Evolutionary conservation across 2,888 invertebrate genomes (phyloP), one percentile per base, ranked within the genome.

Genomic region (Oscheius onirici): DNA sequence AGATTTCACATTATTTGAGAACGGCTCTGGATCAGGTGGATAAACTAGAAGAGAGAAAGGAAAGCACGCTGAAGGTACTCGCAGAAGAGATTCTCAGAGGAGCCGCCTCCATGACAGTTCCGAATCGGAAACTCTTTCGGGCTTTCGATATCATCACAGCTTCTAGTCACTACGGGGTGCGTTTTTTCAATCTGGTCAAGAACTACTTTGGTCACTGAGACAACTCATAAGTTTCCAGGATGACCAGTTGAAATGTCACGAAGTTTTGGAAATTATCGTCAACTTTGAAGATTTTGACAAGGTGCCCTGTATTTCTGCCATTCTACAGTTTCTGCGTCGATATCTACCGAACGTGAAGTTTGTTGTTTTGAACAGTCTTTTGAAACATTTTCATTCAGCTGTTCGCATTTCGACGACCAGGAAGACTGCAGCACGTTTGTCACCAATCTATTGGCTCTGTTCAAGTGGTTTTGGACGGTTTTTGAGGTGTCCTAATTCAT

Each of bases 401-500:
- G 63, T 28, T 49, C 63, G 2, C 58, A 58, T n/a, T 63, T 63
- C 63, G 49, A 49, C 20, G 26, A 63, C 10, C 26, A 22, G 5
- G 28, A 46, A 34, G 26, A 28, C 10, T 63, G 63, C 46, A 49
- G n/a, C 11, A 17, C 44, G 6, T 63, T 63, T 1, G 49, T 49
- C 24, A 28, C n/a, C 0, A n/a, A 24, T 6, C 49, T 63, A 2
- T 3, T 49, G 46, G n/a, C 13, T 8, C 28, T 63, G 3, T 49
- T 63, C 49, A 63, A 49, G 20, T 63, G 63, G 63, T 49, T 63
- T 17, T 26, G 44, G 15, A 28, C 63, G 10, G 63, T 24, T 10
- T 26, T 49, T 49, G 46, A 63, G 15, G 63, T 63, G 26, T 2
- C n/a, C 17, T n/a, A 2, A 34, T 3, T n/a, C 22, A 11, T 26